Base-by-base conservation (phyloP, 2,113 vertebrate genomes). In the Noctilio leporinus region DNA sequence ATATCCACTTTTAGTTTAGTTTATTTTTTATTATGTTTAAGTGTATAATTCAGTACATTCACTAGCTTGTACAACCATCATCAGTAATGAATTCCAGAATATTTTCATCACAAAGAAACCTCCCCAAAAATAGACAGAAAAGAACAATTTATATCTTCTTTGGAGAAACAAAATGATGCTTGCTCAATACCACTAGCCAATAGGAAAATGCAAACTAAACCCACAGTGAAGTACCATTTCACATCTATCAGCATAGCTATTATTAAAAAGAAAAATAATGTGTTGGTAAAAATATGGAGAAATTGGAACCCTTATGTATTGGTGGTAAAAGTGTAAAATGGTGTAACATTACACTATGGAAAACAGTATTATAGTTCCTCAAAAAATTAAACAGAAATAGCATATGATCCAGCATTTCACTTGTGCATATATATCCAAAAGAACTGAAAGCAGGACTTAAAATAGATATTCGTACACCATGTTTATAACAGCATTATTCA, bases 381-480 rank as follows among this genome's bases (percentile, higher is more conserved):
- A n/a, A n/a, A 93, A 95, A 91, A 4, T 55, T 81, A 76, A 85
- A 77, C 11, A 88, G 35, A 93, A 88, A 84, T 81, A 62, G 4
- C 59, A 78, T 22, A 38, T 64, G 84, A 93, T 47, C n/a, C 33
- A 75, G 26, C 38, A 78, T 73, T 59, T 73, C 17, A 80, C 24
- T 91, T 88, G 40, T 92, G 65, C 22, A 22, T 82, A 86, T 67
- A 69, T 43, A 49, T 4, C 0, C 40, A 65, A 90, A 65, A 83
- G 26, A 81, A 67, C 1, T 80, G 43, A 94, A 94, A 81, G 28
- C 40, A 57, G 30, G 14, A 43, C 22, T 95, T n/a, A 16, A 90
- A 90, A 87, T 11, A 76, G 14, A 51, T 76, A 62, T 51, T 59
- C 87, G 35, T 55, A 70, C 4, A 89, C 33, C 40, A 75, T 28